Percentiles rank a stretch among this genome's conserved stretches.
phyloP scores from a whole-genome alignment of 2,888 invertebrate species.

The Acanthococcus lagerstroemiae region DNA sequence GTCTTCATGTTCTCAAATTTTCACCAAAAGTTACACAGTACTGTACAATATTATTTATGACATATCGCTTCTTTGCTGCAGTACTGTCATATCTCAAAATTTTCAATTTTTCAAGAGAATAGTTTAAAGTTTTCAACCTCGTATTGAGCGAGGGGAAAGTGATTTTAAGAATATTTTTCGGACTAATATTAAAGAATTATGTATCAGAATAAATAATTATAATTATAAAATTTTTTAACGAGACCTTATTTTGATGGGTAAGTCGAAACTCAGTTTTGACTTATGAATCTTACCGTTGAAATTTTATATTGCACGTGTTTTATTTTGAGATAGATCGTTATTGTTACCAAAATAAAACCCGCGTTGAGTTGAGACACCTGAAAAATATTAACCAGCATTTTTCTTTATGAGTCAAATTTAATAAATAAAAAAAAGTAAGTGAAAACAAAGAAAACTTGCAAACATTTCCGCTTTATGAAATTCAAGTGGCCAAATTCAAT shows the following conservation, averaged over 20 bases:
- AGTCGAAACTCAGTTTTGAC: neutral
- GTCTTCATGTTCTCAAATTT: too few relatives aligned
- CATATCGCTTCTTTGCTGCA: too few relatives aligned
- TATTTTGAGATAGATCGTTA: neutral
- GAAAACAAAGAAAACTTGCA: neutral
- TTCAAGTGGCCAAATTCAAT: neutral
- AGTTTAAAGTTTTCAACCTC: constrained; percentile 1
- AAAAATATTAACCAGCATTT: neutral
- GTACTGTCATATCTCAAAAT: neutral
- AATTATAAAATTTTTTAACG: neutral
- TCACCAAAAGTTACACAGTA: too few relatives aligned
- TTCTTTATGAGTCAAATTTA: neutral
- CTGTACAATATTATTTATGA: too few relatives aligned
- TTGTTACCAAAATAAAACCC: neutral
- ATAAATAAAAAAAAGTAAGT: neutral
- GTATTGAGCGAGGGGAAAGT: neutral
- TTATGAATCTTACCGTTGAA: neutral
- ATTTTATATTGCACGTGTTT: neutral
- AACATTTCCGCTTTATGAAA: neutral
- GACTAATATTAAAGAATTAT: neutral
- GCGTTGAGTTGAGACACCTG: neutral
- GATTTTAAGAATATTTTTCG: neutral
- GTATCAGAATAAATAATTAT: neutral
- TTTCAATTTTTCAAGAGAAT: neutral
- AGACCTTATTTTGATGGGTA: neutral